A percentile compares a stretch with the other conserved stretches of the same genome.
These are phyloP conservation scores for Hylyphantes graminicola DNA, from an alignment of 1,140 invertebrate species.

Conservation along the genomic window DNA sequence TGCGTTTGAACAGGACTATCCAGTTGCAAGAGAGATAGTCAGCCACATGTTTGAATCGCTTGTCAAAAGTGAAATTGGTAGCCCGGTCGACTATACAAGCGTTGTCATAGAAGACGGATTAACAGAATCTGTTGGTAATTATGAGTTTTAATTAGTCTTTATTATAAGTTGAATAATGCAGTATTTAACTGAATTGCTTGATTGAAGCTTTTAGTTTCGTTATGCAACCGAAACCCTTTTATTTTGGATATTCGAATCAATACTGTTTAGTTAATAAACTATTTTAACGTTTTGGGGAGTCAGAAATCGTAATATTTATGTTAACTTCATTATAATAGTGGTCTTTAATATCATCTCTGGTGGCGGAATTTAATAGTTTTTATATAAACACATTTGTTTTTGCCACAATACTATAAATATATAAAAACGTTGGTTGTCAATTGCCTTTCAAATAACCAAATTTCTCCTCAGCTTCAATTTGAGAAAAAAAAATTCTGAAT, in stretches of 20 bases:
- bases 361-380: too few relatives aligned
- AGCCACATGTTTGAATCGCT: conserved; percentile 36
- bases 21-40: conserved; percentile 46
- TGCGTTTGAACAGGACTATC: conserved; percentile 56
- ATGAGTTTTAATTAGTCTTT: not conserved
- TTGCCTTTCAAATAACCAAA: too few relatives aligned
- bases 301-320: not conserved
- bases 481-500: too few relatives aligned
- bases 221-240: not conserved
- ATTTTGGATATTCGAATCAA: not conserved
- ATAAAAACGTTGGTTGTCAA: too few relatives aligned
- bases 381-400: too few relatives aligned
- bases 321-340: not conserved
- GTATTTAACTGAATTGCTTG: not conserved
- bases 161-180: not conserved
- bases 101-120: conserved; percentile 32
- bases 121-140: conserved; percentile 44
- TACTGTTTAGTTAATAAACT: not conserved
- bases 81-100: conserved; percentile 5
- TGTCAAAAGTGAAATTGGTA: conserved; percentile 28
- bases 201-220: not conserved
- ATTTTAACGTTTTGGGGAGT: not conserved
- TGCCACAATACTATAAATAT: too few relatives aligned
- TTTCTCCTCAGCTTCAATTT: too few relatives aligned
- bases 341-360: too few relatives aligned